These are phyloP conservation scores for Gymnocheta viridis DNA, from an alignment of 2,888 invertebrate genomes.

Conservation along the genomic window DNA sequence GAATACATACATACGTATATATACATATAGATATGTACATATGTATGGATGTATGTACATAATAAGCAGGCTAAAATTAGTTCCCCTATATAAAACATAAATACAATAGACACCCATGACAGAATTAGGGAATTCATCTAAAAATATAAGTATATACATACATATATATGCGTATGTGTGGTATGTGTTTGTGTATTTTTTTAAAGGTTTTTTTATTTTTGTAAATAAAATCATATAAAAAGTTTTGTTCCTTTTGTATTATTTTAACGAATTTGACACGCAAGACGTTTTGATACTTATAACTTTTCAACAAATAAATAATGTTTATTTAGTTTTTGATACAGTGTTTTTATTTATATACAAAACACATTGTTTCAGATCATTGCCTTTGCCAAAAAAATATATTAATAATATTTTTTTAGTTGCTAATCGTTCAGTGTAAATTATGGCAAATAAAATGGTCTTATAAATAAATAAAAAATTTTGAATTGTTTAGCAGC, in stretches of 20 bases:
- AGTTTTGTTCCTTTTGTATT: not conserved
- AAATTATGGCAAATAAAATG: slow-evolving; percentile 61
- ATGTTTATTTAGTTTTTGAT: slow-evolving; percentile 25
- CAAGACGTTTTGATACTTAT: slow-evolving; percentile 3
- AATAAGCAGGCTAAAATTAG: not conserved
- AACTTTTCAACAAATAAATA: not conserved
- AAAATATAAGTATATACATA: not conserved
- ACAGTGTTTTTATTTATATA: slow-evolving; percentile 16
- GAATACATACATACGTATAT: not conserved
- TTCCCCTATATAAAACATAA: not conserved
- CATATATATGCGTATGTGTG: too few relatives aligned
- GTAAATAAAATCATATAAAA: not conserved
- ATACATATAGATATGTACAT: too few relatives aligned
- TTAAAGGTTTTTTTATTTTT: not conserved
- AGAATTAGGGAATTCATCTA: slow-evolving; percentile 32
- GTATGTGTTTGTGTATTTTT: not conserved
- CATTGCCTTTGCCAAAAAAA: slow-evolving; percentile 29
- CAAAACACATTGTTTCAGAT: slow-evolving; percentile 29
- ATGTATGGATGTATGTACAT: not conserved
- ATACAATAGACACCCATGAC: slow-evolving; percentile 12
- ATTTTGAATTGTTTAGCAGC: not conserved
- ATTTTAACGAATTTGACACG: slow-evolving; percentile 13
- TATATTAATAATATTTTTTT: not conserved
- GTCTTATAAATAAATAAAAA: slow-evolving; percentile 26
- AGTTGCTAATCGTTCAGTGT: slow-evolving; percentile 4